Evolutionary conservation across 2,113 vertebrate genomes (phyloP), one percentile per base, ranked within the genome.

Genomic region (Fulica atra): DNA sequence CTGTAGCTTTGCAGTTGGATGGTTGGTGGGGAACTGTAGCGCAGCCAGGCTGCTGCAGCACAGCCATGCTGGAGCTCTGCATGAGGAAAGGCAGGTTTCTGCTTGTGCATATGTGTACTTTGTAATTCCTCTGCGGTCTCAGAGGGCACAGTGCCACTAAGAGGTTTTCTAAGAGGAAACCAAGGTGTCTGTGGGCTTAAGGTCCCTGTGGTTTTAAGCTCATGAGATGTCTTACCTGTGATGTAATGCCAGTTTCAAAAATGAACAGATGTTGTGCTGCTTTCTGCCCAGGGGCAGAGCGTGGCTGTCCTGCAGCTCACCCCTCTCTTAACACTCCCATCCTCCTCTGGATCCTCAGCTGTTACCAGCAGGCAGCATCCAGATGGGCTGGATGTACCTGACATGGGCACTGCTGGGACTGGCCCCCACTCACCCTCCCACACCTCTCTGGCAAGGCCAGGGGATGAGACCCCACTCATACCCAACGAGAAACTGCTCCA

Each of bases 81-180:
- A 4, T 53, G 65, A 56, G 51, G 70, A 57, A 63, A 26, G 42
- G 42, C 42, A 42, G 42, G 42, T 42, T 6, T 42, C 42, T 11
- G 10, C 1, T 51, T 10, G 6, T 25, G 20, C 40, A 6, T 25
- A 20, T 6, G 4, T 24, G 31, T 16, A 25, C 66, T 50, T 11
- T 8, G 44, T 25, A 33, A 51, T 61, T 81, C 28, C 24, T 35
- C 50, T 63, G 48, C 15, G 44, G 1, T 5, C 7, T 17, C 40
- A 6, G 5, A 2, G 4, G 7, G 11, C 28, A 13, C 9, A 35
- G 35, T 1, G 4, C 28, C 28, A 25, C 40, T 12, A 2, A 11
- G 13, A 17, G 7, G 44, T 19, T 42, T 42, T 28, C 44, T 12
- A 20, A 38, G 36, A 20, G 7, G 36, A 59, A 64, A 46, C 24